These are phyloP conservation scores for Recurvirostra avosetta DNA, from an alignment of 2,113 vertebrate species.

Conservation along the genomic window DNA sequence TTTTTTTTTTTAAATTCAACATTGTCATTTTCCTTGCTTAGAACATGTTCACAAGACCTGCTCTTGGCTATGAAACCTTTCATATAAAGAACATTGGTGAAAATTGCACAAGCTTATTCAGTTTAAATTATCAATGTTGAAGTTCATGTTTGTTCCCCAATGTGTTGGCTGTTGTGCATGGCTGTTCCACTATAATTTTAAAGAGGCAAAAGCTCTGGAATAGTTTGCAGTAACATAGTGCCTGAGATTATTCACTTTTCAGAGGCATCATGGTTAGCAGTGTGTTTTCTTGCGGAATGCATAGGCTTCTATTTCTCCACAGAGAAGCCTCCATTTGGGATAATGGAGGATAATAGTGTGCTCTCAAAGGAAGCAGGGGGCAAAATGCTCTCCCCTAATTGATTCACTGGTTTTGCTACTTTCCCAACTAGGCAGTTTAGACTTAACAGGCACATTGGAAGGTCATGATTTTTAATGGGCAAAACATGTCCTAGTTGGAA, in stretches of 20 bases:
- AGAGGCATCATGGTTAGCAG: neutral
- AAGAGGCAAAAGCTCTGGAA: neutral
- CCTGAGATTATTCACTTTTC: neutral
- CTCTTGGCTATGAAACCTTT: neutral
- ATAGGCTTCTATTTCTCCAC: neutral
- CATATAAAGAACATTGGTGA: neutral
- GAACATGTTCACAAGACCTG: neutral
- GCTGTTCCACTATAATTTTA: neutral
- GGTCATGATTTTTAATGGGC: slow-evolving; percentile 9
- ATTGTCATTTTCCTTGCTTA: neutral
- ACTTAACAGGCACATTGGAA: slow-evolving; percentile 5
- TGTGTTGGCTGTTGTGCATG: neutral
- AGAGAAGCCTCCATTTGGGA: neutral
- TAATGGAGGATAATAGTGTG: neutral
- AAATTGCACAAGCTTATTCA: neutral
- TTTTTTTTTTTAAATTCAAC: neutral
- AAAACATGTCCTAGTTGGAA: slow-evolving; percentile 28
- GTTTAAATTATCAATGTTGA: neutral
- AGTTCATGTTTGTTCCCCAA: neutral
- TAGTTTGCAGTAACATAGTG: neutral
- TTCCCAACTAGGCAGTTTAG: neutral
- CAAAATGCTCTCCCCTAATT: neutral
- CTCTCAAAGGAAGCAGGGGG: neutral
- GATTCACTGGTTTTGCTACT: neutral
- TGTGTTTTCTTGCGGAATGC: neutral